phyloP scores from a whole-genome alignment of 2,797 vertebrate genomes.

The Borostomias antarcticus region DNA sequence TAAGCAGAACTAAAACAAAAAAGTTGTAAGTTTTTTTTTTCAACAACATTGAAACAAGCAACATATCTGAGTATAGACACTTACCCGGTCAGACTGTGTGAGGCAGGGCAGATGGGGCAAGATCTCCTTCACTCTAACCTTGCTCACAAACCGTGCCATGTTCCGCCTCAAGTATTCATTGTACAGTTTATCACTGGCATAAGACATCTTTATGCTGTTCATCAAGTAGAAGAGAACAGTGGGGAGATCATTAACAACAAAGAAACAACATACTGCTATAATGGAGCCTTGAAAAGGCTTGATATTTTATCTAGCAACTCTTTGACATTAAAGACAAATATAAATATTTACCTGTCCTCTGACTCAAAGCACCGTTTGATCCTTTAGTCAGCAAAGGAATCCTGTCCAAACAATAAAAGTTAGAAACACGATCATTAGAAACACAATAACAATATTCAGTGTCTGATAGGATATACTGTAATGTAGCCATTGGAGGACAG shows the following conservation, averaged over 20 bases:
- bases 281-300: background rate
- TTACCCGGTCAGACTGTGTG: constrained; percentile 72
- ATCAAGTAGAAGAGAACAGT: constrained; percentile 11
- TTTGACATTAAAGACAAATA: background rate
- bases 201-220: constrained; percentile 66
- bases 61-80: constrained; percentile 13
- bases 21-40: background rate
- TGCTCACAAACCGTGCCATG: constrained; percentile 54
- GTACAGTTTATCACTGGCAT: constrained; percentile 66
- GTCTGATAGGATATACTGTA: background rate
- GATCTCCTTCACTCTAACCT: constrained; percentile 66
- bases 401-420: background rate
- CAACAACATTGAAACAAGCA: background rate
- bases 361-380: background rate
- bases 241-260: background rate
- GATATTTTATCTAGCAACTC: background rate
- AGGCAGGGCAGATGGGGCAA: constrained; percentile 69
- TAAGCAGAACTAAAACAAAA: too few species aligned
- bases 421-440: too few species aligned
- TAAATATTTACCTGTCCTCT: background rate
- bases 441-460: background rate
- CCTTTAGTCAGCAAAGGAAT: background rate
- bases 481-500: background rate
- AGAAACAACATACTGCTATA: background rate
- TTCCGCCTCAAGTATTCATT: constrained; percentile 63